Evolutionary conservation across 2,888 invertebrate species (phyloP), one percentile per base, ranked within the genome.

Genomic region (Abrostola triplasia): DNA sequence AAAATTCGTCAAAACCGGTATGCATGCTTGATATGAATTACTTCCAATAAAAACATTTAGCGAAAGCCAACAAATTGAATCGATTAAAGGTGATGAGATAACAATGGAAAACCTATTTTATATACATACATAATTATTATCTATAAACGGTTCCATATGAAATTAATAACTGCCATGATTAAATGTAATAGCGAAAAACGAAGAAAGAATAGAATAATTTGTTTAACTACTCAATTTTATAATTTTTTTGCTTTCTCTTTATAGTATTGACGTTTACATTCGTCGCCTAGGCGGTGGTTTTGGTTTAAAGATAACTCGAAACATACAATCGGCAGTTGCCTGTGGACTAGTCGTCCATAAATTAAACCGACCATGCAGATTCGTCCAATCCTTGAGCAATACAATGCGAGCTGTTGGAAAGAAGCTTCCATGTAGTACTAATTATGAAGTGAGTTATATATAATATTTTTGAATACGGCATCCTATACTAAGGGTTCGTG

Each of bases 301-400:
- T 81, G 98, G 98, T 0, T 92, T 94, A 0, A 98, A 98, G 88
- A 95, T 97, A 66, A 92, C 95, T 1, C 92, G 96, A 35, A 89
- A 93, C 35, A 81, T 88, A 6, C 89, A 95, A 24, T 81, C 95
- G 1, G 94, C 96, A 0, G 92, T 95, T 9, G 96, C 96, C 0
- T 95, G 96, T 67, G 96, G 96, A 2, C 83, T 97, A 11, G 97
- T 96, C 0, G 95, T 96, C 0, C 81, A 93, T 64, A 95, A 95
- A 70, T 84, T 96, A 6, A 93, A 95, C 80, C 81, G 87, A 56
- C 96, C 97, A 0, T 96, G 96, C 0, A 93, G 96, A 61, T 89
- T 97, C 51, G 89, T 95, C 41, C 83, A 96, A 88, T 91, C 96
- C 7, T 88, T 97, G 63, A 93, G 95, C 67, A 93, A 95, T 13